phyloP scores from a whole-genome alignment of 2,797 vertebrate genomes.

The Babyrousa celebensis region DNA sequence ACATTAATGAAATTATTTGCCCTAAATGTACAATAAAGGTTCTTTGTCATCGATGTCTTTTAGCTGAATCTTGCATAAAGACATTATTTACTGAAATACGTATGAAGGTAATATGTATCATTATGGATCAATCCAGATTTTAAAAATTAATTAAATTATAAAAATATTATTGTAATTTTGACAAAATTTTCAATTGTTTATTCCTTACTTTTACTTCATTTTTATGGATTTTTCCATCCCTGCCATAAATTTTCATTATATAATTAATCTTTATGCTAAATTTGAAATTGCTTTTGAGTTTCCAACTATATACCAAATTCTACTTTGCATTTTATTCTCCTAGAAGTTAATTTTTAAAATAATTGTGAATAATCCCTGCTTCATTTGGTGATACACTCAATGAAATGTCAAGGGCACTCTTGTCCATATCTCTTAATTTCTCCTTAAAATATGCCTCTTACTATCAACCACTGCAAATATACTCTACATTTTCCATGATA shows the following conservation, averaged over 20 bases:
- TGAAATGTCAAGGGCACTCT: conserved; percentile 9
- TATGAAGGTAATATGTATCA: background rate
- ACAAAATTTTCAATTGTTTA: conserved; percentile 4
- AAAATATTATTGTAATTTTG: background rate
- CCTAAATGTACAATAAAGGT: background rate
- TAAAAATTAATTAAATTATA: background rate
- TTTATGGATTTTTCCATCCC: background rate
- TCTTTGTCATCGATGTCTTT: background rate
- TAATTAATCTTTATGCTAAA: background rate
- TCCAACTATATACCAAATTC: background rate
- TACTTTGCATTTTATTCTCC: background rate
- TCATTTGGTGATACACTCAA: background rate
- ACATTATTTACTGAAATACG: conserved; percentile 1
- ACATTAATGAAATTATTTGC: background rate
- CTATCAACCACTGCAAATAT: background rate
- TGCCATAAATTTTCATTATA: background rate
- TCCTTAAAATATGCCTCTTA: background rate
- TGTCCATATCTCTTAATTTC: background rate
- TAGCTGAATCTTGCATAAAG: background rate
- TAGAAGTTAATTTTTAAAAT: background rate
- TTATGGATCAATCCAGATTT: background rate
- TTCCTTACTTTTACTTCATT: background rate
- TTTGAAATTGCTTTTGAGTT: conserved; percentile 49
- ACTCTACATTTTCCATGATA: background rate
- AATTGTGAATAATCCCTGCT: background rate